These are phyloP conservation scores for Pteruthius melanotis DNA, from an alignment of 2,113 vertebrate species.

Conservation along the genomic window DNA sequence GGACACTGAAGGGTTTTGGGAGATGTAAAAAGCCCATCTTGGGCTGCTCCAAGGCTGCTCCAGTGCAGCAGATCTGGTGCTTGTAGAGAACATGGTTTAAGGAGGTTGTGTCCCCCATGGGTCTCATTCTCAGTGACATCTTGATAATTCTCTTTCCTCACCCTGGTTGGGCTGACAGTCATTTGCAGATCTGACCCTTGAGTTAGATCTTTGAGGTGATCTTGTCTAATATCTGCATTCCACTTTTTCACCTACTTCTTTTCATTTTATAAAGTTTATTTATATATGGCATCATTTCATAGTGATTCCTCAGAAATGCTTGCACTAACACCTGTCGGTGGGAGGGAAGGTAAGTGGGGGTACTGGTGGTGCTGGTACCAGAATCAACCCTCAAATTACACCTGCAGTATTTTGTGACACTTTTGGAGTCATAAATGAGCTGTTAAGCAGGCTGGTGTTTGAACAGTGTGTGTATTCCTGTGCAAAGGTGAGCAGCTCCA, in stretches of 20 bases:
- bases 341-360: background rate
- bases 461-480: background rate
- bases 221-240: background rate
- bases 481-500: background rate
- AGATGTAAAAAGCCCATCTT: background rate
- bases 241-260: background rate
- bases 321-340: background rate
- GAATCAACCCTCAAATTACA: background rate
- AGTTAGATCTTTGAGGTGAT: background rate
- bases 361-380: background rate
- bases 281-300: accelerated
- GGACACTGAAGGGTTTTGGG: background rate
- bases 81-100: background rate
- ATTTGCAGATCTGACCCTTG: background rate
- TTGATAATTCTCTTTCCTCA: background rate
- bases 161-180: background rate
- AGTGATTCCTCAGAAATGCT: background rate
- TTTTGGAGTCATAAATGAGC: background rate
- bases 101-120: accelerated
- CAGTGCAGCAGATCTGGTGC: background rate
- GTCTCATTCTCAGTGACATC: background rate
- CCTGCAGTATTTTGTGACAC: background rate
- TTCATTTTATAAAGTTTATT: background rate
- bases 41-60: background rate
- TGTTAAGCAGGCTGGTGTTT: background rate